phyloP scores from a whole-genome alignment of 2,797 vertebrate genomes.

The Scarus forsteni region DNA sequence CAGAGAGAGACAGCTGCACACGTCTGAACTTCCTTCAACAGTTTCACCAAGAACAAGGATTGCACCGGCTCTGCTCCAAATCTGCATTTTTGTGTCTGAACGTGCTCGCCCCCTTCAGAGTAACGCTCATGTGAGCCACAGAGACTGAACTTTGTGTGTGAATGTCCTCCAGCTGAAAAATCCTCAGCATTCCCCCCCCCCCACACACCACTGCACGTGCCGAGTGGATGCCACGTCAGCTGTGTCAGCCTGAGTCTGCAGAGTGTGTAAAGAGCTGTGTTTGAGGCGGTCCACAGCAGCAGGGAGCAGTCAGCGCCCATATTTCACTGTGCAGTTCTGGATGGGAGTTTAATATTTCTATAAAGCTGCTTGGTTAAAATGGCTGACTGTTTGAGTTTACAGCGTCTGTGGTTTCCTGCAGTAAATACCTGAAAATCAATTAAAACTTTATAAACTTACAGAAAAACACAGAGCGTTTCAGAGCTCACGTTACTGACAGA shows the following conservation, averaged over 20 bases:
- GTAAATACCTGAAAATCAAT: slow-evolving; percentile 19
- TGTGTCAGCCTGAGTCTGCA: slow-evolving; percentile 34
- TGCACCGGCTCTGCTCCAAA: neutral
- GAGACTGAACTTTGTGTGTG: neutral
- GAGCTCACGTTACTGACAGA: no score
- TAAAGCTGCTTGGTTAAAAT: neutral
- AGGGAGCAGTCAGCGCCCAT: slow-evolving; percentile 47
- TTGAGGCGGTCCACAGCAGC: slow-evolving; percentile 32
- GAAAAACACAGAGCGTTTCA: neutral
- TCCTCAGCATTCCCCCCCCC: neutral
- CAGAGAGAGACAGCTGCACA: neutral
- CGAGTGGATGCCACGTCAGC: slow-evolving; percentile 69
- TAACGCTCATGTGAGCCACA: neutral
- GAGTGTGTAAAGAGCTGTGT: slow-evolving; percentile 37
- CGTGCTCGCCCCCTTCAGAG: neutral
- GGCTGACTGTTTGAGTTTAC: slow-evolving; percentile 13
- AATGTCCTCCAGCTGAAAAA: slow-evolving; percentile 44
- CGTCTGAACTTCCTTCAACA: neutral
- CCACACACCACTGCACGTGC: slow-evolving; percentile 46
- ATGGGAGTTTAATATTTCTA: slow-evolving; percentile 9
- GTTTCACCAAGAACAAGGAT: neutral
- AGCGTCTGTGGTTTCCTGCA: slow-evolving; percentile 26
- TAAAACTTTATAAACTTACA: neutral
- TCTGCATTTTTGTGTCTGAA: neutral
- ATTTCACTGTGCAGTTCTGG: slow-evolving; percentile 31